These are phyloP conservation scores for Philonicus albiceps DNA, from an alignment of 2,888 invertebrate species.

Conservation along the genomic window DNA sequence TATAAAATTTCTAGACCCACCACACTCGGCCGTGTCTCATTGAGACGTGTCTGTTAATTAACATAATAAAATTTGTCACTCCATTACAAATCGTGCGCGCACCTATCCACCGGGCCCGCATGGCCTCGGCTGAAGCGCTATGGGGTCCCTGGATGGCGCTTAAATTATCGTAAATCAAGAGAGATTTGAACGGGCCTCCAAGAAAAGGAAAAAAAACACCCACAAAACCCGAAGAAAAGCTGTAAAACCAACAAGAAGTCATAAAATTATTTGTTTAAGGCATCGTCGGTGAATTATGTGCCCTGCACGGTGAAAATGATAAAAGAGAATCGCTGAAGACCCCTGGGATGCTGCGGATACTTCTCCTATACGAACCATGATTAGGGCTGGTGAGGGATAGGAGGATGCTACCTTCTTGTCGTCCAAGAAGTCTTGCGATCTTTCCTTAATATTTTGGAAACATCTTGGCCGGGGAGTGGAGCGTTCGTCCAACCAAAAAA, in stretches of 20 bases:
- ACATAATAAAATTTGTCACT: constrained; percentile 39
- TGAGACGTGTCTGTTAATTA: constrained; percentile 32
- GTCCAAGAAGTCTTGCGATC: background rate
- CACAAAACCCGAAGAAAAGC: constrained; percentile 21
- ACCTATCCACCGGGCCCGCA: background rate
- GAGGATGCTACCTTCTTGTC: background rate
- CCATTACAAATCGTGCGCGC: constrained; percentile 17
- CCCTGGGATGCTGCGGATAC: background rate
- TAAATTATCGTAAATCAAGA: constrained; percentile 37
- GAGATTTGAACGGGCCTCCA: background rate
- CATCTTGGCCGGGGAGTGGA: background rate
- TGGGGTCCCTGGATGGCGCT: constrained; percentile 21
- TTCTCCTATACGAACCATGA: background rate
- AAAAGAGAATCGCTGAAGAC: constrained; percentile 32
- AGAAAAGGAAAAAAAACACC: background rate
- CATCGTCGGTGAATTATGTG: constrained; percentile 27
- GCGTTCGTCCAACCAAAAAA: background rate
- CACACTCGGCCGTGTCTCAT: background rate
- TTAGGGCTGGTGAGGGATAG: background rate
- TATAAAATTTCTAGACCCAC: constrained; percentile 20
- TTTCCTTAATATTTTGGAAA: background rate
- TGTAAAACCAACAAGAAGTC: constrained; percentile 42
- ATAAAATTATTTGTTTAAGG: constrained; percentile 43
- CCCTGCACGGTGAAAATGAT: constrained; percentile 26
- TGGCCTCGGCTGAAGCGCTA: background rate